These are phyloP conservation scores for Diploscapter pachys DNA, from an alignment of 1,140 invertebrate genomes.

Conservation along the genomic window DNA sequence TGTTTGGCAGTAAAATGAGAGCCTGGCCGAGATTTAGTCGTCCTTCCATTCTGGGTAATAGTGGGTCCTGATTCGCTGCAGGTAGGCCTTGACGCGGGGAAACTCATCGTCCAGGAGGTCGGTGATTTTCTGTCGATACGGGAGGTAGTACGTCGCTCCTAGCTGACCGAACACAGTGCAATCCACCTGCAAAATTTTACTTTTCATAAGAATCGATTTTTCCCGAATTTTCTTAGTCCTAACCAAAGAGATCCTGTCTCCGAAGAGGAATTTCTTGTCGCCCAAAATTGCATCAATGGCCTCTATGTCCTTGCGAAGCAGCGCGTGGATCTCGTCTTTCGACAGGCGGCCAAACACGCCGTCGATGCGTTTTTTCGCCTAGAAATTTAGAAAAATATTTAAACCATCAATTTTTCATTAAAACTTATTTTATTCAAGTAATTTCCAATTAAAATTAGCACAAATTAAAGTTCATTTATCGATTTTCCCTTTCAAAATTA, in stretches of 20 bases:
- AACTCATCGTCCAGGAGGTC: slow-evolving; percentile 43
- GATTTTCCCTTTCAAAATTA: background rate
- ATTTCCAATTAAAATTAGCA: slow-evolving; percentile 5
- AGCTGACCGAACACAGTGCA: slow-evolving; percentile 39
- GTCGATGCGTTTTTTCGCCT: slow-evolving; percentile 20
- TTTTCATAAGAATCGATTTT: background rate
- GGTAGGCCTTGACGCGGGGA: slow-evolving; percentile 26
- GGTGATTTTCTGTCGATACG: slow-evolving; percentile 36
- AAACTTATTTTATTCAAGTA: slow-evolving; percentile 13
- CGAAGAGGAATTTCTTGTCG: slow-evolving; percentile 40
- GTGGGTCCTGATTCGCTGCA: slow-evolving; percentile 35
- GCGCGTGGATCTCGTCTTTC: slow-evolving; percentile 21
- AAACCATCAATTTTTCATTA: background rate
- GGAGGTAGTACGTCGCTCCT: slow-evolving; percentile 34
- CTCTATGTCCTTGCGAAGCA: slow-evolving; percentile 31
- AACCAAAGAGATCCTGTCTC: slow-evolving; percentile 31
- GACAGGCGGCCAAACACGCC: slow-evolving; percentile 25
- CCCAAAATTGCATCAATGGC: slow-evolving; percentile 38
- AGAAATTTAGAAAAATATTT: background rate
- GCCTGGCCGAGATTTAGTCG: too few species aligned
- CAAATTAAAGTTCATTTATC: slow-evolving; percentile 7
- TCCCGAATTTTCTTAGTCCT: background rate
- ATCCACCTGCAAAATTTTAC: slow-evolving; percentile 32
- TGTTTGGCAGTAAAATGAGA: too few species aligned
- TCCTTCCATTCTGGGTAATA: slow-evolving; percentile 42